Percentiles rank a stretch among this genome's conserved stretches.
phyloP scores from a whole-genome alignment of 1,140 invertebrate species.

The Drosophila obscura region DNA sequence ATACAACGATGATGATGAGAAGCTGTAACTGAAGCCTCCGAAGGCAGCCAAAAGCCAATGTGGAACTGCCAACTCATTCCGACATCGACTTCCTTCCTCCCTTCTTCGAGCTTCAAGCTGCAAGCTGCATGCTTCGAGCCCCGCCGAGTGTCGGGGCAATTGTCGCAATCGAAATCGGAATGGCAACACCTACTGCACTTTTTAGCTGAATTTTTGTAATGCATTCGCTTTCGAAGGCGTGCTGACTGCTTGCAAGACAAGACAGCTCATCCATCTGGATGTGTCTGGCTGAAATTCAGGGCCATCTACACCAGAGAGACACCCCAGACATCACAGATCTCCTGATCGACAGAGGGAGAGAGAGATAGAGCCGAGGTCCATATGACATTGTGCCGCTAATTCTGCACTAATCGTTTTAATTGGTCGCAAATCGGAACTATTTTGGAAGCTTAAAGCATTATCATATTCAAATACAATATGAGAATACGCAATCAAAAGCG shows the following conservation, averaged over 20 bases:
- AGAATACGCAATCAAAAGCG: constrained; percentile 42
- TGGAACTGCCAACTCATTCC: constrained; percentile 64
- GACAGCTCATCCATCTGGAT: constrained; percentile 30
- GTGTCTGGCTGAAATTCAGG: constrained; percentile 34
- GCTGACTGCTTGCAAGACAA: constrained; percentile 19
- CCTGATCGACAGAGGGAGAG: not conserved
- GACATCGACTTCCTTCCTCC: constrained; percentile 74
- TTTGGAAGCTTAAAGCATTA: constrained; percentile 37
- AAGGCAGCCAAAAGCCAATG: constrained; percentile 2
- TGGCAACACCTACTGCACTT: constrained; percentile 53
- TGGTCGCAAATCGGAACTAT: constrained; percentile 53
- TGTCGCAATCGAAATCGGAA: constrained; percentile 43
- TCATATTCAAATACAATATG: constrained; percentile 51
- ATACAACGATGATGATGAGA: constrained; percentile 16
- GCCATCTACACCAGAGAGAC: constrained; percentile 16
- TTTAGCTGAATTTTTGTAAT: constrained; percentile 33
- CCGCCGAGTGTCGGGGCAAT: constrained; percentile 24
- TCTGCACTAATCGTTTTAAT: constrained; percentile 68
- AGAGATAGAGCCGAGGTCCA: constrained; percentile 26
- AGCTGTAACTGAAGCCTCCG: constrained; percentile 34
- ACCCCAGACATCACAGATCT: not conserved
- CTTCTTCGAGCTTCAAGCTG: constrained; percentile 2
- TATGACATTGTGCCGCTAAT: constrained; percentile 70
- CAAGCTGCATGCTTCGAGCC: too few relatives aligned
- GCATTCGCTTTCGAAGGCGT: constrained; percentile 55